phyloP scores from a whole-genome alignment of 2,797 vertebrate species.

The Merluccius polli region DNA sequence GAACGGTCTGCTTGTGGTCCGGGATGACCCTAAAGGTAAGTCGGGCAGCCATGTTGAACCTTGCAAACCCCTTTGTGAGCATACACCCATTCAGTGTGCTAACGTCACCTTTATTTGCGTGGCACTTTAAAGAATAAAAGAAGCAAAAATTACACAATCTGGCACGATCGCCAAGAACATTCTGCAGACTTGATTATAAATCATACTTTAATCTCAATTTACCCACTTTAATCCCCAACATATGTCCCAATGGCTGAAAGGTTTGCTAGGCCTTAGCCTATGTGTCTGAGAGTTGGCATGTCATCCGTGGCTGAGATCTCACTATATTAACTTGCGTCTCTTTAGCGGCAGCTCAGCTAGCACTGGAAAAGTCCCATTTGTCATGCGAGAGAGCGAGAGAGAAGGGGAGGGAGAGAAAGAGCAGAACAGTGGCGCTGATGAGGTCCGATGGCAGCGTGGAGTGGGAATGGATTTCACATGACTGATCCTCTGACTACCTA shows the following conservation, averaged over 20 bases:
- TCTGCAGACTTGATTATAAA: background rate
- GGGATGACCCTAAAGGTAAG: constrained; percentile 96
- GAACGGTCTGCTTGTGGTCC: constrained; percentile 92
- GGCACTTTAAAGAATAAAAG: background rate
- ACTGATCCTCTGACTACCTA: constrained; percentile 43
- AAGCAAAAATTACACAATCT: background rate
- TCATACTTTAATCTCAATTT: background rate
- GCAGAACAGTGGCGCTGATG: constrained; percentile 19
- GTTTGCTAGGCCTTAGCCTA: background rate
- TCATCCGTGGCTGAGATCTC: constrained; percentile 41
- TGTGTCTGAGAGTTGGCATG: constrained; percentile 22
- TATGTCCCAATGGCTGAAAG: background rate
- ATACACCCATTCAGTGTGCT: background rate
- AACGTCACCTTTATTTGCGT: background rate
- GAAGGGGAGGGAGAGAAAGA: constrained; percentile 18
- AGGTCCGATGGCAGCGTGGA: constrained; percentile 10
- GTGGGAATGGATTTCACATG: constrained; percentile 46
- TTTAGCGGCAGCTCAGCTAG: constrained; percentile 33
- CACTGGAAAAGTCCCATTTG: constrained; percentile 13
- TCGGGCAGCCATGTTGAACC: background rate
- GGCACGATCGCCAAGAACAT: too few relatives aligned
- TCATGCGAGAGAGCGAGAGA: background rate
- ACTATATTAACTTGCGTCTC: constrained; percentile 35
- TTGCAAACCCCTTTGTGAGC: constrained; percentile 1
- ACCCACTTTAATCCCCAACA: background rate